phyloP scores from a whole-genome alignment of 2,113 vertebrate species.

The Colius striatus region DNA sequence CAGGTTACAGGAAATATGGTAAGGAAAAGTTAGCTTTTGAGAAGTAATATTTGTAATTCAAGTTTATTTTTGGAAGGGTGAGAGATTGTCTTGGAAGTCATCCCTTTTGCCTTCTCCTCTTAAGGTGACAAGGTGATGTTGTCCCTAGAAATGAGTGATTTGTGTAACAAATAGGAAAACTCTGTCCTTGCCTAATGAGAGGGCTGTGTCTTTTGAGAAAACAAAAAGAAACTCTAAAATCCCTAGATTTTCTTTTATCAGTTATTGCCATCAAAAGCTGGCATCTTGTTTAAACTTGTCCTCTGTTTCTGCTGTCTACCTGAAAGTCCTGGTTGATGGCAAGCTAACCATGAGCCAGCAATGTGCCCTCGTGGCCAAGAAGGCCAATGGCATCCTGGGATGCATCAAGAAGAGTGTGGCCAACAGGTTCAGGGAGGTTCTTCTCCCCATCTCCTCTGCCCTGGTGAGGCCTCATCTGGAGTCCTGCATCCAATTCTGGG shows the following conservation, averaged over 20 bases:
- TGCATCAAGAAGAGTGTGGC: too few relatives aligned
- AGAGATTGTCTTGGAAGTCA: neutral
- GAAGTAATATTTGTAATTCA: neutral
- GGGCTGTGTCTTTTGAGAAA: neutral
- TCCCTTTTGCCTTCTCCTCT: neutral
- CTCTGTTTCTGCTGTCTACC: neutral
- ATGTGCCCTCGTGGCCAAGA: too few relatives aligned
- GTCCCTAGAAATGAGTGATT: neutral
- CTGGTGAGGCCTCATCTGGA: too few relatives aligned
- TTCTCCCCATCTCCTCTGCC: too few relatives aligned
- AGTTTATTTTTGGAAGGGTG: neutral
- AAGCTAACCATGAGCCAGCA: too few relatives aligned
- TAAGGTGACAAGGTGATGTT: neutral
- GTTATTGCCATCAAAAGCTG: neutral
- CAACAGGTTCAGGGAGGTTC: too few relatives aligned
- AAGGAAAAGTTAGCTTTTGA: neutral
- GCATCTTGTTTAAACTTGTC: neutral
- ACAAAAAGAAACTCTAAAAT: neutral
- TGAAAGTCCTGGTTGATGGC: too few relatives aligned
- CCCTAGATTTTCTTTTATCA: neutral
- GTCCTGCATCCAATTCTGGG: too few relatives aligned
- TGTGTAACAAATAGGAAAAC: accelerated
- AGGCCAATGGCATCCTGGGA: too few relatives aligned
- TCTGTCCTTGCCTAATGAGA: neutral
- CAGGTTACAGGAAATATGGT: neutral